Conservation (phyloP, 2,797 vertebrate species). For the Discoglossus pictus region DNA sequence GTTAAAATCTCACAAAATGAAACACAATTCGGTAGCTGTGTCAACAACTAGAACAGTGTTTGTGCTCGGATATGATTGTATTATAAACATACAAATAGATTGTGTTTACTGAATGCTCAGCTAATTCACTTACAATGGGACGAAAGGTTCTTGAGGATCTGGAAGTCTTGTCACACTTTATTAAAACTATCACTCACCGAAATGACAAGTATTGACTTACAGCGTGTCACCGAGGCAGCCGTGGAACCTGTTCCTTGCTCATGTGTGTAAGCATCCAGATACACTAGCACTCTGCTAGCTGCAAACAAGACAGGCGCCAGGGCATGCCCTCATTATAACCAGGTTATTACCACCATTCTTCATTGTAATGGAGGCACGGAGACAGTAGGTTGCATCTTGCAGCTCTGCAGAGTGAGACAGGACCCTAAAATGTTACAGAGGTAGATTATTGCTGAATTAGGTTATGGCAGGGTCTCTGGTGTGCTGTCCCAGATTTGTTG, state of each 20-base stretch:
- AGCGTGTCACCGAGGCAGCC: not conserved
- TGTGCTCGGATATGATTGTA: not conserved
- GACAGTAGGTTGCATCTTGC: slow-evolving; percentile 26
- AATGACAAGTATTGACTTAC: slow-evolving; percentile 22
- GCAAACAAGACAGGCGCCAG: not conserved
- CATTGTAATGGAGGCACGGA: slow-evolving; percentile 2
- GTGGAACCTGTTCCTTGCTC: not conserved
- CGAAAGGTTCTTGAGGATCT: not conserved
- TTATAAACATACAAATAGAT: not conserved
- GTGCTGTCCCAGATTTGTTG: slow-evolving; percentile 77
- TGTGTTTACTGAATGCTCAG: not conserved
- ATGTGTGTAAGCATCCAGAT: slow-evolving; percentile 15
- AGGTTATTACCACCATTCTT: slow-evolving; percentile 32
- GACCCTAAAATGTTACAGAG: slow-evolving; percentile 55
- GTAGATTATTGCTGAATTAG: slow-evolving; percentile 44
- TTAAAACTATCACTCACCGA: slow-evolving; percentile 41
- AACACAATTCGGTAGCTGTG: too few species aligned
- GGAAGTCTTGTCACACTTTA: slow-evolving; percentile 23
- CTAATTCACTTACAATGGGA: not conserved
- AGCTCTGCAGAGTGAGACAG: slow-evolving; percentile 22
- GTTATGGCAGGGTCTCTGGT: slow-evolving; percentile 66
- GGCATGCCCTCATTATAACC: slow-evolving; percentile 13
- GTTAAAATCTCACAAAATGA: too few species aligned
- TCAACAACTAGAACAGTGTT: too few species aligned
- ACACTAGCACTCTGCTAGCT: slow-evolving; percentile 10